Conservation (phyloP, 2,113 vertebrate species). For the Crypturellus undulatus region DNA sequence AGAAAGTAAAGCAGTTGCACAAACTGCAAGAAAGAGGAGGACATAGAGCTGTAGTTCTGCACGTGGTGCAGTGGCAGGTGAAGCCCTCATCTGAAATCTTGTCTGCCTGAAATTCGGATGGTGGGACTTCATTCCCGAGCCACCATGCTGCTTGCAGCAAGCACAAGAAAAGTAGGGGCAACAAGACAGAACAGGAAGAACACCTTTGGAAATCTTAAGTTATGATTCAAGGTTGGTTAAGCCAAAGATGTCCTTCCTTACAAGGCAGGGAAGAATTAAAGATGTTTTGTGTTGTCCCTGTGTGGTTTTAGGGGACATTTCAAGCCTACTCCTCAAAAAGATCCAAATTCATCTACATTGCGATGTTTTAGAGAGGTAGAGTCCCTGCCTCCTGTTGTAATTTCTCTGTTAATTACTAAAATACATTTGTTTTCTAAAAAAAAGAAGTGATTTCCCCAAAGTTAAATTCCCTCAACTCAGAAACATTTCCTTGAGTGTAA, state of each 20-base stretch:
- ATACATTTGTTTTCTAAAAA: not conserved
- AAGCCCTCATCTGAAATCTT: not conserved
- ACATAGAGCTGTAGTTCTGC: not conserved
- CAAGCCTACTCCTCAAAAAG: not conserved
- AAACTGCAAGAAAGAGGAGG: not conserved
- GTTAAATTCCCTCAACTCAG: not conserved
- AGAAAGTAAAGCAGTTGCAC: not conserved
- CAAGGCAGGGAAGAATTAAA: not conserved
- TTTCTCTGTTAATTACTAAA: not conserved
- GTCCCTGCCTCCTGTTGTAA: too few relatives aligned
- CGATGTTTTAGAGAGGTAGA: not conserved
- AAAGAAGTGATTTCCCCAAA: not conserved
- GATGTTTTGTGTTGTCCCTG: not conserved
- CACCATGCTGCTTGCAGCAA: not conserved
- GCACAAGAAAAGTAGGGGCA: not conserved
- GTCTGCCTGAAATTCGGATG: not conserved
- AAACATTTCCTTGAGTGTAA: not conserved
- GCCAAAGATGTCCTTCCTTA: not conserved
- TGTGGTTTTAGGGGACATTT: not conserved
- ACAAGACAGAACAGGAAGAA: not conserved
- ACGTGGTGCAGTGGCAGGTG: not conserved
- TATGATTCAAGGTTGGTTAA: not conserved
- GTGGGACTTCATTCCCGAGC: not conserved
- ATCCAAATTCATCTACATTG: not conserved
- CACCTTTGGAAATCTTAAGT: not conserved